These are phyloP conservation scores for Cheilosia pagana DNA, from an alignment of 2,888 invertebrate species.

Conservation along the genomic window DNA sequence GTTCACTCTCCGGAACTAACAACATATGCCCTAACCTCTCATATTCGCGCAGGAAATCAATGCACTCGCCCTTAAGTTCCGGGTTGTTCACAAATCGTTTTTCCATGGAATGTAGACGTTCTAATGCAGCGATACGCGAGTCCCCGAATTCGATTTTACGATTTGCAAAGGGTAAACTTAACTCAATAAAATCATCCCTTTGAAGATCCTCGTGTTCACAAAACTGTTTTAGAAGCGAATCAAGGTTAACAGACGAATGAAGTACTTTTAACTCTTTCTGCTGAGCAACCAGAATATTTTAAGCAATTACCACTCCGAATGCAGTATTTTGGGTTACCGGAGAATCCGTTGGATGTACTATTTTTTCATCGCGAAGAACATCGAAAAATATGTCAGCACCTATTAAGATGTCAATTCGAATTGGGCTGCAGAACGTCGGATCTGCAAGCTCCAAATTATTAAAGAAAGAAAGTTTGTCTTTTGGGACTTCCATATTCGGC, in stretches of 20 bases:
- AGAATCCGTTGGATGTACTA: slow-evolving; percentile 16
- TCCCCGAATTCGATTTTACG: neutral
- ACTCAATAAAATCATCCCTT: slow-evolving; percentile 1
- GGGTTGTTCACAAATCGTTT: neutral
- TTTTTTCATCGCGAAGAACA: slow-evolving; percentile 11
- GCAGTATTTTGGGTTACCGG: slow-evolving; percentile 24
- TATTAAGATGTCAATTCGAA: slow-evolving; percentile 45
- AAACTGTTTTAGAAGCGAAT: slow-evolving; percentile 11
- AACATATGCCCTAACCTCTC: slow-evolving; percentile 13
- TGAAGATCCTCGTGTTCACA: slow-evolving; percentile 19
- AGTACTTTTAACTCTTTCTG: neutral
- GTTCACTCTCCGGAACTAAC: neutral
- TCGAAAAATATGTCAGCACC: slow-evolving; percentile 51
- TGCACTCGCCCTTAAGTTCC: neutral
- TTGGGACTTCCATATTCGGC: slow-evolving; percentile 11
- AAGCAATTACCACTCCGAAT: slow-evolving; percentile 30
- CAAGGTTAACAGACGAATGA: neutral
- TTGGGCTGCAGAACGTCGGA: neutral
- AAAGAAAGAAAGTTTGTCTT: neutral
- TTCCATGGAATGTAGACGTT: slow-evolving; percentile 1
- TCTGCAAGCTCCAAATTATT: slow-evolving; percentile 31
- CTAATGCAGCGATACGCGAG: neutral
- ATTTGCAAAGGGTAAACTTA: neutral
- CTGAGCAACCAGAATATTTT: slow-evolving; percentile 14
- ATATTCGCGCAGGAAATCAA: slow-evolving; percentile 5